Conservation (phyloP, 1,140 invertebrate genomes). For the Neotoxoptera formosana region DNA sequence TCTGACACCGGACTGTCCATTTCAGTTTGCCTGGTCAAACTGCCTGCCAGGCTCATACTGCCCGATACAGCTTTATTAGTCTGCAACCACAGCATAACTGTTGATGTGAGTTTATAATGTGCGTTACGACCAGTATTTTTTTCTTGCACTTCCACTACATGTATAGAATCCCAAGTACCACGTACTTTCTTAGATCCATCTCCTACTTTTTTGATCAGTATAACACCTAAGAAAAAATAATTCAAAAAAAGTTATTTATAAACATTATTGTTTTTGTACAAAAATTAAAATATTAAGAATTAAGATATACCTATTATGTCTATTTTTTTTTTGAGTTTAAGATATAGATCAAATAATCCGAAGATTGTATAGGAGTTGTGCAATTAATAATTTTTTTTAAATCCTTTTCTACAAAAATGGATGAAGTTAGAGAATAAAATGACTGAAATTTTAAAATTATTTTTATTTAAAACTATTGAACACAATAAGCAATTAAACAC, state of each 20-base stretch:
- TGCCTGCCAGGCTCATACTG: slow-evolving; percentile 98
- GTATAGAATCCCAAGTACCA: slow-evolving; percentile 99
- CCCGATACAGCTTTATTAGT: slow-evolving; percentile 96
- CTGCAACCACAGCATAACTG: slow-evolving; percentile 99
- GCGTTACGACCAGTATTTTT: slow-evolving; percentile 92
- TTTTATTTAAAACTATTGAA: no score
- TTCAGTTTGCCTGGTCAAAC: slow-evolving; percentile 95
- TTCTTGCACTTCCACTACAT: slow-evolving; percentile 98
- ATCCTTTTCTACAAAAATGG: no score
- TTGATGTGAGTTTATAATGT: slow-evolving; percentile 99
- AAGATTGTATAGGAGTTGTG: background rate
- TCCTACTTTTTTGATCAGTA: slow-evolving; percentile 98
- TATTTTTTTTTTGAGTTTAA: background rate
- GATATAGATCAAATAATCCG: background rate
- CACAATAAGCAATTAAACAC: no score
- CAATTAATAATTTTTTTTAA: background rate
- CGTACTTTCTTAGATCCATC: slow-evolving; percentile 97
- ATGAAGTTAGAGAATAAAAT: no score
- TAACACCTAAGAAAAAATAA: slow-evolving; percentile 76
- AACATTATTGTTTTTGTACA: background rate
- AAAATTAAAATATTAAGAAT: background rate
- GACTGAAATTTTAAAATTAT: no score
- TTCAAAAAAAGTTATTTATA: background rate
- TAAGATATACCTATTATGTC: no score
- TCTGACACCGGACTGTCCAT: slow-evolving; percentile 89